Conservation (phyloP, 2,113 vertebrate species). For the Pandion haliaetus region DNA sequence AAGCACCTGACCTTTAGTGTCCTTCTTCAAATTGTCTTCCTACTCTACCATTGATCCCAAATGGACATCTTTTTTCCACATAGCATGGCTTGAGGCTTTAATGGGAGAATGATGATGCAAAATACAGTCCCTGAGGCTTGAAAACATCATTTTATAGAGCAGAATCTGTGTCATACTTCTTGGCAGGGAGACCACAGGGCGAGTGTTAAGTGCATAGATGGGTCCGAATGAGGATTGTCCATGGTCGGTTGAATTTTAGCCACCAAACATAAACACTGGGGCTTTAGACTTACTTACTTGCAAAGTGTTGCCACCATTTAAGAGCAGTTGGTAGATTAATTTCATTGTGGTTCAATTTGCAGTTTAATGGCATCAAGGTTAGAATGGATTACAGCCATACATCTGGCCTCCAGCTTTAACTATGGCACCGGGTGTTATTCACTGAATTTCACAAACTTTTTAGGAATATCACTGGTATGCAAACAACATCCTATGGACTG, state of each 20-base stretch:
- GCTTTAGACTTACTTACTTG: neutral
- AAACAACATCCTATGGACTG: neutral
- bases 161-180: neutral
- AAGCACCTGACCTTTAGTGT: neutral
- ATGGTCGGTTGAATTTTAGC: neutral
- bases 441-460: neutral
- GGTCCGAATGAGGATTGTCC: neutral
- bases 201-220: neutral
- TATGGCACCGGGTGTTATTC: accelerated
- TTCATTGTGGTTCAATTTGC: neutral
- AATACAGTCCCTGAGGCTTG: neutral
- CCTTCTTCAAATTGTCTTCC: neutral
- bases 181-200: neutral
- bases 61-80: too few relatives aligned
- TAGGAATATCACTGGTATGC: neutral
- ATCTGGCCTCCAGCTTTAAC: neutral
- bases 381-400: neutral
- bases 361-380: neutral
- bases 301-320: neutral
- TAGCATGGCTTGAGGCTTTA: neutral
- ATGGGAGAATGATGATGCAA: neutral
- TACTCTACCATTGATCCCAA: neutral
- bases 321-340: neutral
- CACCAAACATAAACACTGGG: neutral
- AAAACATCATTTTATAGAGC: neutral